These are phyloP conservation scores for Anadara kagoshimensis DNA, from an alignment of 1,140 invertebrate species.

Conservation along the genomic window DNA sequence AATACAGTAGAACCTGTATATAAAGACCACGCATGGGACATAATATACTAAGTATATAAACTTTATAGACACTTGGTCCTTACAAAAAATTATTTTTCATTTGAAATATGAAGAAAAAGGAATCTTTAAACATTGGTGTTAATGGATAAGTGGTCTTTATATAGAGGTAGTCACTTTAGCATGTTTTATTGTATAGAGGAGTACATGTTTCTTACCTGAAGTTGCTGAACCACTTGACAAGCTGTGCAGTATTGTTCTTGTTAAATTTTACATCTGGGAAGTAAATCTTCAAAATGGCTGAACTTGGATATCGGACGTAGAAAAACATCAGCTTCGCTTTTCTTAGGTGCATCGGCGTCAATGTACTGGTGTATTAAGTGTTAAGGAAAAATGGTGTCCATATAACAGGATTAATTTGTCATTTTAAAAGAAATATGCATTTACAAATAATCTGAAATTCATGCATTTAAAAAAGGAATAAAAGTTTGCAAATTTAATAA, in stretches of 20 bases:
- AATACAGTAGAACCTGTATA: too few species aligned
- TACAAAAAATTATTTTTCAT: too few species aligned
- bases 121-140: too few species aligned
- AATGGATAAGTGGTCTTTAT: too few species aligned
- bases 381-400: conserved; percentile 62
- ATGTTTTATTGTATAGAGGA: too few species aligned
- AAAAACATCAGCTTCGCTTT: conserved; percentile 99
- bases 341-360: conserved; percentile 99
- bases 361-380: conserved; percentile 71
- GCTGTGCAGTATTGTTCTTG: conserved; percentile 99
- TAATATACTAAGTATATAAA: too few species aligned
- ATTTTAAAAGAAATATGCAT: neutral
- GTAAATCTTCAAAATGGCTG: conserved; percentile 98
- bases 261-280: conserved; percentile 99
- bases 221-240: conserved; percentile 99
- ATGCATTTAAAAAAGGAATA: neutral
- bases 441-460: neutral
- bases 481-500: too few species aligned
- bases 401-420: neutral
- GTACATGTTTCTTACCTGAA: conserved; percentile 91
- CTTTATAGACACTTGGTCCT: too few species aligned
- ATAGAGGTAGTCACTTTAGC: too few species aligned
- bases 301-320: conserved; percentile 98
- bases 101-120: too few species aligned
- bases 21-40: too few species aligned